Percentiles rank a stretch among this genome's conserved stretches.
These are phyloP conservation scores for Hirudinaria manillensis DNA, from an alignment of 2,888 invertebrate species.

Conservation along the genomic window DNA sequence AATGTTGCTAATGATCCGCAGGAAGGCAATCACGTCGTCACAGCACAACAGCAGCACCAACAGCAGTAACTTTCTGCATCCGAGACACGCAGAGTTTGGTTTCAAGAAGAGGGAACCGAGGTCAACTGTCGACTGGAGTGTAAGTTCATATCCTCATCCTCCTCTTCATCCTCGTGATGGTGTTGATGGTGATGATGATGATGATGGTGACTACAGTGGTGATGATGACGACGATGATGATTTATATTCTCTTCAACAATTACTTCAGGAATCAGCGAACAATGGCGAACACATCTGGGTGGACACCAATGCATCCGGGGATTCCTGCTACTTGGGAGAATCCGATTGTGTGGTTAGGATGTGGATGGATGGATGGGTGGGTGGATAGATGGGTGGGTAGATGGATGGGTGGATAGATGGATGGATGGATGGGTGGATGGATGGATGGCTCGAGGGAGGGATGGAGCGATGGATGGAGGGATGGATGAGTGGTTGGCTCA, in stretches of 20 bases:
- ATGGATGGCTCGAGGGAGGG: too few species aligned
- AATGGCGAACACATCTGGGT: constrained; percentile 91
- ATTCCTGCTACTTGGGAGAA: constrained; percentile 86
- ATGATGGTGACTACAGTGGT: too few species aligned
- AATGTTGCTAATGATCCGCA: background rate
- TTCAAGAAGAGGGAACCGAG: constrained; percentile 46
- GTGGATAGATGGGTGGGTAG: background rate
- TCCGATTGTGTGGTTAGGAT: constrained; percentile 67
- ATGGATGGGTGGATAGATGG: background rate
- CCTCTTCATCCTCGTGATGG: background rate
- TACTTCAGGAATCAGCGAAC: constrained; percentile 64
- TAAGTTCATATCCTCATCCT: constrained; percentile 31
- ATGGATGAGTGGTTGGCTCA: too few species aligned
- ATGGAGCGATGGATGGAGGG: too few species aligned
- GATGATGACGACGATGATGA: too few species aligned
- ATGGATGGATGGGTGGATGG: background rate
- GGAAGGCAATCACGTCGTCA: constrained; percentile 6
- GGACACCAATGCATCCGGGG: constrained; percentile 82
- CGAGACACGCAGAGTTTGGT: constrained; percentile 48
- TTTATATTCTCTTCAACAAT: too few species aligned
- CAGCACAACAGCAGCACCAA: constrained; percentile 3
- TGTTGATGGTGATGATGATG: too few species aligned
- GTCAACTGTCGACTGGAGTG: constrained; percentile 51
- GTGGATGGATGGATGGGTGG: constrained; percentile 33
- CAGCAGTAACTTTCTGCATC: constrained; percentile 40